Base-by-base conservation (phyloP, 2,113 vertebrate species). In the Zeus faber region DNA sequence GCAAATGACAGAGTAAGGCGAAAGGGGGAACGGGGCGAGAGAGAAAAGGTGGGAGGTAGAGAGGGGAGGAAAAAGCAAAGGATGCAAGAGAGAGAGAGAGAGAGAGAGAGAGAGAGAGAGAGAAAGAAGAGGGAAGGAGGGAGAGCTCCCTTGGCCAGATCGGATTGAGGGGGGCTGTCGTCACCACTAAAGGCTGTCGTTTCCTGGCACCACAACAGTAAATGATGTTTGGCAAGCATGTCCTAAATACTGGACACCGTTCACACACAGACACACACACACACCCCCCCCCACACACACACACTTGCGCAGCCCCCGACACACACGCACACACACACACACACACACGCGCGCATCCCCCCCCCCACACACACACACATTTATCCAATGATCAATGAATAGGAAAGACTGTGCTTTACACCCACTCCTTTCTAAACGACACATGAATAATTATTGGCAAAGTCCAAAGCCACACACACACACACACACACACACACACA, bases 171-270 rank as follows among this genome's bases (percentile, higher is more conserved):
- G 62, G 65, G 68, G 74, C 79, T 74, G 77, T 80, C 58, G 67
- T 80, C 80, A 83, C 65, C 82, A n/a, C n/a, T 62, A 74, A 74
- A 81, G 63, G 77, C 73, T 63, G 62, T 53, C 49, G 29, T 64
- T 78, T 74, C 49, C 65, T 81, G 74, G 77, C 82, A 69, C 44
- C 60, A 68, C 71, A 70, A 74, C 62, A 79, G 54, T 70, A 68
- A 76, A 72, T 63, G 50, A 79, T 79, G 79, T 83, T 82, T 83
- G 82, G 85, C 82, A 79, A 62, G 53, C 68, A 18, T 41, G 61
- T 62, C 59, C 48, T 14, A 13, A 37, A n/a, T n/a, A n/a, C n/a
- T n/a, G n/a, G 33, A 11, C 33, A 37, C n/a, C 3, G 33, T 37
- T 37, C 29, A 67, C 25, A 55, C 55, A 33, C 54, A 49, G 16